Evolutionary conservation across 2,113 vertebrate species (phyloP).

Genomic region (Lampris megalopsis): DNA sequence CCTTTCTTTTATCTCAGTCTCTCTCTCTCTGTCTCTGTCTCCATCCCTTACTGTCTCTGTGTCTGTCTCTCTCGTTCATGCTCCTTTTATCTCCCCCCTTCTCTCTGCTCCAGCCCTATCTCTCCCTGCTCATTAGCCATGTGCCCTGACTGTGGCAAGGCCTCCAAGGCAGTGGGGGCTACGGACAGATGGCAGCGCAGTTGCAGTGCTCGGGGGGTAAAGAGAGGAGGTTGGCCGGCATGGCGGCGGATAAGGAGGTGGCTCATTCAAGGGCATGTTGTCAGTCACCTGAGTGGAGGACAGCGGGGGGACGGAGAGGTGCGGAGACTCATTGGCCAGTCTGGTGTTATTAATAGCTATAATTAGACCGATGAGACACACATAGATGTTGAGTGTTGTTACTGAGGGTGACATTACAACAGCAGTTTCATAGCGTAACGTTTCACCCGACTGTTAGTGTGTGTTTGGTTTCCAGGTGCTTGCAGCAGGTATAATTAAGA

Average conservation of each 20-base stretch:
- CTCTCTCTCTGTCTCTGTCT: neutral
- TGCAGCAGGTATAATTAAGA: neutral
- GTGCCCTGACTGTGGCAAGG: slow-evolving; percentile 55
- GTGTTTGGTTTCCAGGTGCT: neutral
- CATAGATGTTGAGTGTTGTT: neutral
- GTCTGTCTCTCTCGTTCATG: neutral
- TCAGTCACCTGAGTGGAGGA: slow-evolving; percentile 30
- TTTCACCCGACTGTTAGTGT: neutral
- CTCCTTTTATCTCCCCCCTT: neutral
- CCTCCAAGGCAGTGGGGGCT: slow-evolving; percentile 68
- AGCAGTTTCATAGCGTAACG: neutral
- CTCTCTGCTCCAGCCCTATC: slow-evolving; percentile 18
- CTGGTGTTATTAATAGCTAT: slow-evolving; percentile 38
- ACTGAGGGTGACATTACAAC: neutral
- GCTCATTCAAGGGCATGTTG: slow-evolving; percentile 67
- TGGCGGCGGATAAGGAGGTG: slow-evolving; percentile 51
- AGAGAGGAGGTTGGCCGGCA: slow-evolving; percentile 60
- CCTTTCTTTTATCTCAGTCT: neutral
- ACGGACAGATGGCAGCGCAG: slow-evolving; percentile 82
- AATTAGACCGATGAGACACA: slow-evolving; percentile 9
- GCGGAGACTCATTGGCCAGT: slow-evolving; percentile 15
- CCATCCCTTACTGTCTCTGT: neutral
- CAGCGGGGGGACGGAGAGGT: slow-evolving; percentile 21
- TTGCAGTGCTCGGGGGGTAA: slow-evolving; percentile 78
- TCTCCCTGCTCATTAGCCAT: slow-evolving; percentile 43